Evolutionary conservation across 2,888 invertebrate genomes (phyloP), one percentile per base, ranked within the genome.

Genomic region (Euphydryas editha): DNA sequence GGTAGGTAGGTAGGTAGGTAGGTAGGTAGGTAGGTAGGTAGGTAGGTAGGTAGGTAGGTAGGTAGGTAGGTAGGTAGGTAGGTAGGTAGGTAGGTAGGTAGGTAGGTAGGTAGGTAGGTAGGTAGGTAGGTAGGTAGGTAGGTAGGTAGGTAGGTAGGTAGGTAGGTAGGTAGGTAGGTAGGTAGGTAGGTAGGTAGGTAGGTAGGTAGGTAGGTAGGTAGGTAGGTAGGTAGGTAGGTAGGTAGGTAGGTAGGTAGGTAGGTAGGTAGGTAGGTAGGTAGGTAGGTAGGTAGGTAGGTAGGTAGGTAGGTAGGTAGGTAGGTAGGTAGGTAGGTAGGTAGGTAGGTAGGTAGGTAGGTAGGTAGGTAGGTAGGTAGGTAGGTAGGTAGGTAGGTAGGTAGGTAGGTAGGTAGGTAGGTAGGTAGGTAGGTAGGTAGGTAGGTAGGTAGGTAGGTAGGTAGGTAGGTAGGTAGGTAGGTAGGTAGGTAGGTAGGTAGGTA

Each of bases 181-280:
- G 24, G 24, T 24, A 24, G 24, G 24, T 24, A 24, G 24, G 24
- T 24, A 24, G 24, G 24, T 24, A 24, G 24, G 24, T 24, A 24
- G 24, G 24, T 24, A 24, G 39, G 39, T 39, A 39, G 39, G 39
- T 39, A 39, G 39, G 39, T 39, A 39, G 39, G 39, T 39, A 39
- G 39, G 39, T 39, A 39, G 39, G 39, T 39, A 39, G 39, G 39
- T 39, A 39, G 39, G 39, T 39, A 39, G 39, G 39, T 39, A 39
- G 39, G 39, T 39, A 39, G 39, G 39, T 39, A 39, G 39, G 39
- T 39, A 39, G 39, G 39, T 39, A 39, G 39, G 39, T 39, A 39
- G 39, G 39, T 39, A 39, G 39, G 39, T 39, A 39, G 39, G 39
- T 39, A 39, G 39, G 39, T 39, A 39, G 39, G 39, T 39, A 39